phyloP scores from a whole-genome alignment of 2,113 vertebrate genomes.

The Morphnarchus princeps region DNA sequence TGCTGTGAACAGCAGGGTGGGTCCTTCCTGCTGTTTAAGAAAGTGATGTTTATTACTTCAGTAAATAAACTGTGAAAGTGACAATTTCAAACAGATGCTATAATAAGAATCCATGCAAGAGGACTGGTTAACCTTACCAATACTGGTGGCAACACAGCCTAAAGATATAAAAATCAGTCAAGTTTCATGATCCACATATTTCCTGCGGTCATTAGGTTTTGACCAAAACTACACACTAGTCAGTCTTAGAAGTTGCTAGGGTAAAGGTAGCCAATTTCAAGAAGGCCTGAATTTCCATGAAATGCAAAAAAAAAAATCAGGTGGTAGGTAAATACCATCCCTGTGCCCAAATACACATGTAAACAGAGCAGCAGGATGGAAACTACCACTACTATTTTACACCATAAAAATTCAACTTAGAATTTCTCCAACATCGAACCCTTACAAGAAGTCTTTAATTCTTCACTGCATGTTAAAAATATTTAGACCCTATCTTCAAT shows the following conservation, averaged over 20 bases:
- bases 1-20: neutral
- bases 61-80: neutral
- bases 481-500: neutral
- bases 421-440: neutral
- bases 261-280: neutral
- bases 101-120: neutral
- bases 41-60: neutral
- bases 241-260: neutral
- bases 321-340: neutral
- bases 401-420: neutral
- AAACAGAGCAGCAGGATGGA: neutral
- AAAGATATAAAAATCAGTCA: neutral
- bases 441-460: neutral
- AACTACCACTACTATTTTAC: neutral
- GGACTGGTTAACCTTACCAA: neutral
- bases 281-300: neutral
- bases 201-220: neutral
- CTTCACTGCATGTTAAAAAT: fast-evolving
- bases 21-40: neutral
- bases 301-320: neutral
- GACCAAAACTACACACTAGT: neutral
- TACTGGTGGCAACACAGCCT: neutral
- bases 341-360: neutral
- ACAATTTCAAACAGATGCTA: neutral
- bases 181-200: fast-evolving